phyloP scores from a whole-genome alignment of 2,797 vertebrate genomes.

The Channallabes apus region DNA sequence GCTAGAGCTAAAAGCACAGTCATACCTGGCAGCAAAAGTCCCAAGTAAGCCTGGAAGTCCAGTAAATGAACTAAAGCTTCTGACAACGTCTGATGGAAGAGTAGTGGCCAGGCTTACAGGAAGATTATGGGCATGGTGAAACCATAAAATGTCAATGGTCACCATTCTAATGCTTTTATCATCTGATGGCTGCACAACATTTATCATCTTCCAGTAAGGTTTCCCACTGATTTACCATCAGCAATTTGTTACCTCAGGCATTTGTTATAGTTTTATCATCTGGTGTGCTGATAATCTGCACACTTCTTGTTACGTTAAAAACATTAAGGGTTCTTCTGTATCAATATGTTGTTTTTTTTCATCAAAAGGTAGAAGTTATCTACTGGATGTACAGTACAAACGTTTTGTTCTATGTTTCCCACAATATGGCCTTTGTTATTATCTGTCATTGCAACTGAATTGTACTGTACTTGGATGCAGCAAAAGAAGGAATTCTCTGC shows the following conservation, averaged over 20 bases:
- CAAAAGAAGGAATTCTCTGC: not conserved
- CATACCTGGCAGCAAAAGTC: conserved; percentile 24
- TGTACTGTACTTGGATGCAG: not conserved
- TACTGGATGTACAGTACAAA: not conserved
- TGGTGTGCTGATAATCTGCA: not conserved
- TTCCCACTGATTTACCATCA: not conserved
- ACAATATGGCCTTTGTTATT: not conserved
- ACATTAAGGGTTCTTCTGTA: conserved; percentile 2
- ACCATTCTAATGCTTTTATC: not conserved
- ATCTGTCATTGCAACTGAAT: not conserved
- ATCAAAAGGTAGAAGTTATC: not conserved
- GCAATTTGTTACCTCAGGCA: not conserved
- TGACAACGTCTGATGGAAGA: not conserved
- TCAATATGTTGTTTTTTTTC: not conserved
- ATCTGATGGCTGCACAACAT: not conserved
- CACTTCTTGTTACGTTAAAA: not conserved
- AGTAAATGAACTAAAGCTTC: conserved; percentile 26
- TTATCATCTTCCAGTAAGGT: conserved; percentile 14
- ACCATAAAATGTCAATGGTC: not conserved
- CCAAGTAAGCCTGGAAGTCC: conserved; percentile 25
- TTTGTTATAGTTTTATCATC: not conserved
- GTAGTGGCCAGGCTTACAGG: conserved; percentile 20
- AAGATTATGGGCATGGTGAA: conserved; percentile 23
- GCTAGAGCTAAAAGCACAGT: not conserved
- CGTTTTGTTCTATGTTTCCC: not conserved